Evolutionary conservation across 2,113 vertebrate genomes (phyloP).

Genomic region (Indri indri): DNA sequence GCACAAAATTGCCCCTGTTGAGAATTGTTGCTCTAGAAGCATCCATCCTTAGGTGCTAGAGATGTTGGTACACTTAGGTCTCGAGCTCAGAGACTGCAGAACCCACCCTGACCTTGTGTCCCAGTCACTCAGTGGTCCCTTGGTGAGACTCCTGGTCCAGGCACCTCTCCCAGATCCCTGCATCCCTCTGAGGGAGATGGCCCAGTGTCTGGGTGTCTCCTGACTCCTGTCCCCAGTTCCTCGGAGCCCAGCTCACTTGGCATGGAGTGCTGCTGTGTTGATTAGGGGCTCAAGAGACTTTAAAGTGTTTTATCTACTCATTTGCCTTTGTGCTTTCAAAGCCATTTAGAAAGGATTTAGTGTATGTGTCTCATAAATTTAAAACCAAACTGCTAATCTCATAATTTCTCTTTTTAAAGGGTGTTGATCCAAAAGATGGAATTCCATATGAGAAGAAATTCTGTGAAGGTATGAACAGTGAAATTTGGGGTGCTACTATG

Average conservation of each 20-base stretch:
- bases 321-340: slow-evolving; percentile 28
- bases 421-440: slow-evolving; percentile 85
- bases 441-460: slow-evolving; percentile 87
- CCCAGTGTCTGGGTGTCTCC: background rate
- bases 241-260: background rate
- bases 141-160: background rate
- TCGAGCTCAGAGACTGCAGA: background rate
- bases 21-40: background rate
- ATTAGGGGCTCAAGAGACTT: background rate
- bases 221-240: background rate
- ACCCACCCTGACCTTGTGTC: background rate
- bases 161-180: background rate
- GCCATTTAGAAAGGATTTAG: background rate
- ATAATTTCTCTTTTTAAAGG: slow-evolving; percentile 79
- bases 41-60: background rate
- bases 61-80: background rate
- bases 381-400: slow-evolving; percentile 47
- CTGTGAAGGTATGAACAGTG: slow-evolving; percentile 83
- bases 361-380: background rate
- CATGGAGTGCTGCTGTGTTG: background rate
- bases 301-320: background rate
- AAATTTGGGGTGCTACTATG: background rate
- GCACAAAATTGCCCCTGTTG: background rate
- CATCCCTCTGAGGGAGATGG: background rate
- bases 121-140: background rate